Evolutionary conservation across 2,888 invertebrate genomes (phyloP).

Genomic region (Euproctis similis): DNA sequence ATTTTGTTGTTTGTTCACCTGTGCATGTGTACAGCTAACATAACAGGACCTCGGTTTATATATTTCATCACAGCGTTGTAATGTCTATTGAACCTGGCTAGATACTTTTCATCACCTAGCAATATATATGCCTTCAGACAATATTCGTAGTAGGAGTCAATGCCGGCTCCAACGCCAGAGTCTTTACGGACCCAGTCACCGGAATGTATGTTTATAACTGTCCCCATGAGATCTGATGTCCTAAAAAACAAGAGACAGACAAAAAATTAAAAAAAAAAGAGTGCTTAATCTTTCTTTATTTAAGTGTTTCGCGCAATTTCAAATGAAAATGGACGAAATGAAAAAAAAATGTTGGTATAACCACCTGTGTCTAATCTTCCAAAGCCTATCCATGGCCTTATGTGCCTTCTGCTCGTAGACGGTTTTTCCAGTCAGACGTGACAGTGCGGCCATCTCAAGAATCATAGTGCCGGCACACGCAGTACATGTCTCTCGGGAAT

Average conservation of each 20-base stretch:
- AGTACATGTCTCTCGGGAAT: conserved; percentile 94
- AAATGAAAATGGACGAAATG: no score
- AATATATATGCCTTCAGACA: conserved; percentile 97
- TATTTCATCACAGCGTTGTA: conserved; percentile 98
- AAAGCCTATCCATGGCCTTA: conserved; percentile 96
- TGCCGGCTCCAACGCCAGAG: conserved; percentile 98
- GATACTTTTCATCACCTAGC: conserved; percentile 93
- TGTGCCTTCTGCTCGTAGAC: conserved; percentile 96
- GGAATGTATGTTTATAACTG: conserved; percentile 97
- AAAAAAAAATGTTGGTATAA: neutral
- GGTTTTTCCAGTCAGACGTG: conserved; percentile 92
- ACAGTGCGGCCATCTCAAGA: conserved; percentile 96
- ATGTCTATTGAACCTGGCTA: conserved; percentile 95
- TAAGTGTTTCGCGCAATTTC: no score
- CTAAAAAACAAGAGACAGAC: conserved; percentile 25
- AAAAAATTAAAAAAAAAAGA: no score
- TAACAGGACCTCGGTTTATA: conserved; percentile 94
- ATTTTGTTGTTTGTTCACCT: conserved; percentile 59
- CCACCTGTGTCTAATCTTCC: conserved; percentile 90
- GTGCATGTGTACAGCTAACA: conserved; percentile 97
- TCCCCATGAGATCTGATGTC: conserved; percentile 94
- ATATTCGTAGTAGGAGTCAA: conserved; percentile 99
- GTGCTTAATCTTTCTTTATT: no score
- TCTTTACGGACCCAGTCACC: conserved; percentile 98
- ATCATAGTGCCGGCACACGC: conserved; percentile 99